phyloP scores from a whole-genome alignment of 2,888 invertebrate genomes.

The Alloscopus bannaensis region DNA sequence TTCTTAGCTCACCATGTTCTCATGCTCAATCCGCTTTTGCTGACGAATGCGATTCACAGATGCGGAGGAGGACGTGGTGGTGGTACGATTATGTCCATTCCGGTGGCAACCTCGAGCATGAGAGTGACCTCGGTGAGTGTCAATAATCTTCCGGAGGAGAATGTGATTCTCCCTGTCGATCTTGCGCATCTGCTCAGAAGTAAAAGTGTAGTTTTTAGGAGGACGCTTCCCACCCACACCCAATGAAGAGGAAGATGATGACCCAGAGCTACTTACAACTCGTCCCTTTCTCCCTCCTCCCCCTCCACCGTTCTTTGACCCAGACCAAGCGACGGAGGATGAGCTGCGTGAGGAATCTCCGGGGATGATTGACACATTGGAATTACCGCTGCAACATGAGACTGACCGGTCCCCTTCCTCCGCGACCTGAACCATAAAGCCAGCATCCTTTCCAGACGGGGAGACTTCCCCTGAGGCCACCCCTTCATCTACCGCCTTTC shows the following conservation, averaged over 20 bases:
- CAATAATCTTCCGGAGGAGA: constrained; percentile 76
- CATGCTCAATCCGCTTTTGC: constrained; percentile 77
- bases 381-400: constrained; percentile 3
- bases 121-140: constrained; percentile 72
- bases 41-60: constrained; percentile 75
- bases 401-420: constrained; percentile 6
- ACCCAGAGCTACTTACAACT: constrained; percentile 25
- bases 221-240: constrained; percentile 23
- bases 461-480: constrained; percentile 27
- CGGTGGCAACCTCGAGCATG: constrained; percentile 32
- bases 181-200: constrained; percentile 76
- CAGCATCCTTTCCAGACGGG: constrained; percentile 23
- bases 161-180: constrained; percentile 77
- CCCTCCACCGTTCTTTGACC: not conserved
- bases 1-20: constrained; percentile 77
- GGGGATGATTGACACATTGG: constrained; percentile 1
- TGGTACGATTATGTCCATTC: constrained; percentile 53
- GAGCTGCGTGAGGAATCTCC: constrained; percentile 17
- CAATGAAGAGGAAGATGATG: constrained; percentile 38
- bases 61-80: constrained; percentile 77
- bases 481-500: constrained; percentile 20
- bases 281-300: not conserved
- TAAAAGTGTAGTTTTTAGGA: constrained; percentile 76
- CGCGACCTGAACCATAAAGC: not conserved
- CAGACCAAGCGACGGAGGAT: constrained; percentile 1